A percentile compares a stretch with the other conserved stretches of the same genome.
Conservation (phyloP, 23 tunicate genomes). For the Halocynthia roretzi region DNA sequence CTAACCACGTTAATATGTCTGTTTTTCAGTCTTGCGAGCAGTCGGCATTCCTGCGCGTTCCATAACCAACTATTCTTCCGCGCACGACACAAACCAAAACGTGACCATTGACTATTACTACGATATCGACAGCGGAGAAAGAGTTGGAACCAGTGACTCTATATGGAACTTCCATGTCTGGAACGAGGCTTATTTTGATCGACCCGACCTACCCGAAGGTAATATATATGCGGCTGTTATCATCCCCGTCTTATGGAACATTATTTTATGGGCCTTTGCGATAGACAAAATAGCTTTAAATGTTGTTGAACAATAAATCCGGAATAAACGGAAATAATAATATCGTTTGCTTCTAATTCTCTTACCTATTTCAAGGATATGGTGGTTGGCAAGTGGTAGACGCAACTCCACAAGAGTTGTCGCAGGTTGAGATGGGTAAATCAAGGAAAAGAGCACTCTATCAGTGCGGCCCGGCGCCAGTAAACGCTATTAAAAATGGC, state of each 20-base stretch:
- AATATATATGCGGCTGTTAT: background rate
- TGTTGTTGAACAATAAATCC: background rate
- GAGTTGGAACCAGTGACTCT: conserved; percentile 49
- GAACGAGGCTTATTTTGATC: conserved; percentile 84
- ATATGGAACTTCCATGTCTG: conserved; percentile 99
- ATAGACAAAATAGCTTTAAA: background rate
- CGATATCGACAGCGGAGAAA: conserved; percentile 54
- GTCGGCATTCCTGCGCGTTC: conserved; percentile 89
- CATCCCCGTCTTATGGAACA: no score
- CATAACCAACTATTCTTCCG: conserved; percentile 85
- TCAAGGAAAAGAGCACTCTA: conserved; percentile 23
- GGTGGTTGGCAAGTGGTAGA: conserved; percentile 99
- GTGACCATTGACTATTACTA: conserved; percentile 85
- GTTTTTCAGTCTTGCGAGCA: conserved; percentile 56
- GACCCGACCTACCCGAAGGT: conserved; percentile 86
- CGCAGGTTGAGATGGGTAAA: conserved; percentile 1
- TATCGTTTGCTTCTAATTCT: background rate
- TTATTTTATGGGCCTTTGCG: background rate
- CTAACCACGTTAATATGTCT: background rate
- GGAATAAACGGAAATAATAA: background rate
- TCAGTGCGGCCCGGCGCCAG: conserved; percentile 99
- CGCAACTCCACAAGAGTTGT: conserved; percentile 96
- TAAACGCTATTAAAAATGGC: conserved; percentile 85
- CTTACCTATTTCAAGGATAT: conserved; percentile 38
- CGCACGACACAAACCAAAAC: conserved; percentile 90